A percentile compares a stretch with the other conserved stretches of the same genome.
These are phyloP conservation scores for Actinemys pallida DNA, from an alignment of 2,113 vertebrate species.

Conservation along the genomic window DNA sequence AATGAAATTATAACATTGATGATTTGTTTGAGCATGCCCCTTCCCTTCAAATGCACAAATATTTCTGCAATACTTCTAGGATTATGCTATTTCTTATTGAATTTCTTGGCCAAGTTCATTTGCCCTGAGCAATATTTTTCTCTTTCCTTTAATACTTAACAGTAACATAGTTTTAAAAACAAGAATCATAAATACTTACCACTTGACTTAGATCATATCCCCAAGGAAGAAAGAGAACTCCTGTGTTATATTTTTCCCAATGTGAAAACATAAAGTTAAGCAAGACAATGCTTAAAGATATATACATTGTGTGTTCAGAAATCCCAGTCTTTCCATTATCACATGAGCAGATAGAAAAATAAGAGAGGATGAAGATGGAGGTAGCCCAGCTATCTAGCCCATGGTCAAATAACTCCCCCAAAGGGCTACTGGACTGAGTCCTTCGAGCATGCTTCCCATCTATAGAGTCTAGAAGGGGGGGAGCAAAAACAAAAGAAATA, in stretches of 20 bases:
- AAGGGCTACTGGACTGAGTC: slow-evolving; percentile 76
- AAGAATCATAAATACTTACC: slow-evolving; percentile 69
- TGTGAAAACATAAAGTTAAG: slow-evolving; percentile 80
- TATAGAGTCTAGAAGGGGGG: slow-evolving; percentile 70
- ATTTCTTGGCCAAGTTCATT: slow-evolving; percentile 23
- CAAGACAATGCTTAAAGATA: slow-evolving; percentile 72
- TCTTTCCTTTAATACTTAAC: slow-evolving; percentile 36
- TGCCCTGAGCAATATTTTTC: slow-evolving; percentile 24
- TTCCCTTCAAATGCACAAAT: slow-evolving; percentile 27
- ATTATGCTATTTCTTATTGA: slow-evolving; percentile 33
- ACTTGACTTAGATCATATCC: slow-evolving; percentile 78
- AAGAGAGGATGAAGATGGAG: slow-evolving; percentile 76
- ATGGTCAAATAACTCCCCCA: slow-evolving; percentile 80
- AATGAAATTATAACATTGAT: slow-evolving; percentile 29
- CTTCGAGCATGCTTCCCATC: slow-evolving; percentile 80
- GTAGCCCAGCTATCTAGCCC: slow-evolving; percentile 81
- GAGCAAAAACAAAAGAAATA: slow-evolving; percentile 1
- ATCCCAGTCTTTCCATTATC: slow-evolving; percentile 56
- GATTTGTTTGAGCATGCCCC: neutral
- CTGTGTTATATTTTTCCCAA: slow-evolving; percentile 81
- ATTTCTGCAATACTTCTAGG: slow-evolving; percentile 23
- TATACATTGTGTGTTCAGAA: slow-evolving; percentile 77
- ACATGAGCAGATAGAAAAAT: slow-evolving; percentile 76
- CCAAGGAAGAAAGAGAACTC: slow-evolving; percentile 79
- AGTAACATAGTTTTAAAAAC: slow-evolving; percentile 12